Percentiles rank a stretch among this genome's conserved stretches.
Evolutionary conservation across 2,888 invertebrate genomes (phyloP).

Genomic region (Diachrysia chrysitis): DNA sequence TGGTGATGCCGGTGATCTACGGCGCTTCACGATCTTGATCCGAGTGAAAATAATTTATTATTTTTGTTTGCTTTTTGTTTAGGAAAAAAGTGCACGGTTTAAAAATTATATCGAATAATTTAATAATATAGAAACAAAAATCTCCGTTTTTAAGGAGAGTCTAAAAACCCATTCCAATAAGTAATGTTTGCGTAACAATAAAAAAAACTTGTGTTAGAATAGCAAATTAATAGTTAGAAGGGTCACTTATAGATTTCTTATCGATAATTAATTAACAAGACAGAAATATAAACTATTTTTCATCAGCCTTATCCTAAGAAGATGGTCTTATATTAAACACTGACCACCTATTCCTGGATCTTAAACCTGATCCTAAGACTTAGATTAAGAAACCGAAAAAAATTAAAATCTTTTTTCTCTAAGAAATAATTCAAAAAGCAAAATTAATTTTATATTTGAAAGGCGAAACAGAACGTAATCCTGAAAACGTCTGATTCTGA

Average conservation of each 20-base stretch:
- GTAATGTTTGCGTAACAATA: too few species aligned
- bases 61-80: background rate
- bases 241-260: too few species aligned
- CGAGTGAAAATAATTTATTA: background rate
- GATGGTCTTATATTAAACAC: background rate
- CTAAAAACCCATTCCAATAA: too few species aligned
- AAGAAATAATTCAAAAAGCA: background rate
- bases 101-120: too few species aligned
- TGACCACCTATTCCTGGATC: background rate
- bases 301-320: background rate
- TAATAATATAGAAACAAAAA: too few species aligned
- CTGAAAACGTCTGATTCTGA: background rate
- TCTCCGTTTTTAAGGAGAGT: too few species aligned
- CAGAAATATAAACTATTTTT: background rate
- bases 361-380: background rate
- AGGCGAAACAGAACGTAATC: background rate
- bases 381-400: background rate
- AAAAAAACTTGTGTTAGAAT: too few species aligned
- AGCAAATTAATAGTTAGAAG: too few species aligned
- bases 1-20: background rate
- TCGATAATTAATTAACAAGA: too few species aligned
- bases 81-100: too few species aligned
- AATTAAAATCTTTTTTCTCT: background rate
- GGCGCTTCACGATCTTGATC: conserved; percentile 3
- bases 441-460: background rate